Evolutionary conservation across 2,888 invertebrate genomes (phyloP), one percentile per base, ranked within the genome.

Genomic region (Epiblema foenella): DNA sequence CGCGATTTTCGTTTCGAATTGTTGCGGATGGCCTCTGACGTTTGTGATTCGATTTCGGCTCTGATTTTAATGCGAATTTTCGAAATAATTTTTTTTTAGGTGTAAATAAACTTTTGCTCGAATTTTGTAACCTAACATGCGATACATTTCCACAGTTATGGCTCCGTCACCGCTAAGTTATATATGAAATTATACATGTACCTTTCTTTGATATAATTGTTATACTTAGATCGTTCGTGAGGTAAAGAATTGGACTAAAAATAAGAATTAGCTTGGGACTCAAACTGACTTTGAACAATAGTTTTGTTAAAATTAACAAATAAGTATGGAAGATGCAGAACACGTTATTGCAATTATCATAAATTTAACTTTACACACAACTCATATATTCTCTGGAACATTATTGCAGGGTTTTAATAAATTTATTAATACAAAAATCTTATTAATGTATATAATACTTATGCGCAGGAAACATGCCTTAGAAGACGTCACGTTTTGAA

Each of bases 1-100:
- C 83, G 86, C 88, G 87, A 85, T 88, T 88, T 87, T 86, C 83
- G 81, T 82, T 80, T 76, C 79, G 80, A 82, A 83, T 86, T 79
- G 80, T 79, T 83, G 82, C 83, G 84, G 86, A 85, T 86, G 78
- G 78, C 74, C 74, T 75, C 64, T 73, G 58, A 80, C 74, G 76
- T 75, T 78, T 79, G 74, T 73, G 75, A 80, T 78, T 82, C 77
- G 76, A 80, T 83, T 78, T 59, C 59, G 12, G 59, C 24, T 57
- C 18, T 52, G 49, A 59, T 65, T 64, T 70, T 69, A 54, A 59
- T 54, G 39, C 51, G 52, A 46, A n/a, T 46, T 46, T 46, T 46
- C n/a, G 46, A 46, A 46, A 3, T 15, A n/a, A n/a, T 4, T n/a
- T 7, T 46, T 68, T 59, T 68, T 60, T 18, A 8, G 51, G 11